Conservation (phyloP, 2,797 vertebrate genomes). For the Gadopsis bispinosus region DNA sequence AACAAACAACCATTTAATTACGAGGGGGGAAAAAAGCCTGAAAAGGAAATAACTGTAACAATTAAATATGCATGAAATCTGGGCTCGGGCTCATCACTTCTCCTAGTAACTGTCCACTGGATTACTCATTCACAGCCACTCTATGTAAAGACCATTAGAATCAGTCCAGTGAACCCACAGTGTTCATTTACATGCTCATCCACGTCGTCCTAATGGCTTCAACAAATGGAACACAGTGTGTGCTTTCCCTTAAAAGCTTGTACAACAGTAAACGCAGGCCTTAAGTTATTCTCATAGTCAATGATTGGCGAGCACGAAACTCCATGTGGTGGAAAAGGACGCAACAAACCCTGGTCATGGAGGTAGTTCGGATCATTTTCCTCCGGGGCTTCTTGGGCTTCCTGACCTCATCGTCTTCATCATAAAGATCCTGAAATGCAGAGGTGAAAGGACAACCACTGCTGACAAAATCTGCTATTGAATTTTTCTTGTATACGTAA, state of each 20-base stretch:
- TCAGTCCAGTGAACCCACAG: slow-evolving; percentile 66
- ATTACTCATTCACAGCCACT: slow-evolving; percentile 75
- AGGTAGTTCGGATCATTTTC: slow-evolving; percentile 89
- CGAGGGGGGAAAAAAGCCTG: not conserved
- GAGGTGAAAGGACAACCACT: not conserved
- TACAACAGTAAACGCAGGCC: slow-evolving; percentile 51
- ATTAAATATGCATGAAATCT: slow-evolving; percentile 62
- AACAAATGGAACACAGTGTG: slow-evolving; percentile 68
- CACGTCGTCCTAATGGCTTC: slow-evolving; percentile 74
- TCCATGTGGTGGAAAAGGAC: slow-evolving; percentile 8
- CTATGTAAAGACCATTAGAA: slow-evolving; percentile 73
- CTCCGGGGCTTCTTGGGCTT: slow-evolving; percentile 88
- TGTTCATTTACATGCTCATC: slow-evolving; percentile 72
- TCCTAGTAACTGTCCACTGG: slow-evolving; percentile 60
- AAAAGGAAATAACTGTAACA: slow-evolving; percentile 16
- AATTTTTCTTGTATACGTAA: not conserved
- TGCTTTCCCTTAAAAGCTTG: slow-evolving; percentile 71
- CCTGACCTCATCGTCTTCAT: slow-evolving; percentile 89
- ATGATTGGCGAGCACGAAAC: slow-evolving; percentile 63
- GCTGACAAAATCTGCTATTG: not conserved
- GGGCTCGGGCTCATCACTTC: slow-evolving; percentile 51
- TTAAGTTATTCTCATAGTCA: slow-evolving; percentile 56
- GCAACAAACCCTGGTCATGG: slow-evolving; percentile 86
- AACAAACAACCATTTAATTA: slow-evolving; percentile 19
- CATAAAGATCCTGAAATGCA: slow-evolving; percentile 86